Evolutionary conservation across 1,140 invertebrate genomes (phyloP), one percentile per base, ranked within the genome.

Genomic region (Pseudomyrmex dendroicus): DNA sequence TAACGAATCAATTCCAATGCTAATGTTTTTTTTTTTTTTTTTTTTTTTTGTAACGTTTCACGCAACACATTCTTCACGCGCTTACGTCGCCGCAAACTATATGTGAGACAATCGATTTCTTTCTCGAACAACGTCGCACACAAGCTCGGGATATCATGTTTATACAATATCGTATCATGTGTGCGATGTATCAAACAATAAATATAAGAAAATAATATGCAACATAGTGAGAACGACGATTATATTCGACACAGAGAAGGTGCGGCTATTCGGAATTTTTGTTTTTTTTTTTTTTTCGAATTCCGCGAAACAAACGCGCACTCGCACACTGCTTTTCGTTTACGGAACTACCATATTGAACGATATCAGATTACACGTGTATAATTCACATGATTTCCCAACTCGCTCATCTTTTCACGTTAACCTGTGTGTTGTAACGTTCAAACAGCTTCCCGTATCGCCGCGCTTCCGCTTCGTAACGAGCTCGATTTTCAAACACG

Each of bases 301-400:
- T 67, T 57, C 9, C 22, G 63, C 20, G 2, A 64, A 64, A 17
- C 35, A 5, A 35, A 35, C 35, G 4, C 35, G 35, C 5, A 17
- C 20, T 61, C 56, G 56, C 13, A 22, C 44, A 62, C 13, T 20
- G 59, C 17, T 68, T 70, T 17, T n/a, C 22, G 66, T 25, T 25
- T 5, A 12, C 3, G n/a, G 35, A 70, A 35, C 44, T 46, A 52
- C 50, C 5, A 54, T 35, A 54, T 35, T 13, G 74, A 9, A 77
- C n/a, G 48, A 46, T 57, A 48, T 68, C 35, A 22, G 8, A 50
- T 70, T 70, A 35, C 1, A 59, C 64, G 10, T 13, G 13, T 25
- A 35, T 35, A 57, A 78, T 70, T 59, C 44, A 22, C 70, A 72
- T 80, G 46, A 80, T 80, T 61, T 80, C 44, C 13, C 15, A 46